Conservation (phyloP, 2,888 invertebrate genomes). For the Balanococcus diminutus region DNA sequence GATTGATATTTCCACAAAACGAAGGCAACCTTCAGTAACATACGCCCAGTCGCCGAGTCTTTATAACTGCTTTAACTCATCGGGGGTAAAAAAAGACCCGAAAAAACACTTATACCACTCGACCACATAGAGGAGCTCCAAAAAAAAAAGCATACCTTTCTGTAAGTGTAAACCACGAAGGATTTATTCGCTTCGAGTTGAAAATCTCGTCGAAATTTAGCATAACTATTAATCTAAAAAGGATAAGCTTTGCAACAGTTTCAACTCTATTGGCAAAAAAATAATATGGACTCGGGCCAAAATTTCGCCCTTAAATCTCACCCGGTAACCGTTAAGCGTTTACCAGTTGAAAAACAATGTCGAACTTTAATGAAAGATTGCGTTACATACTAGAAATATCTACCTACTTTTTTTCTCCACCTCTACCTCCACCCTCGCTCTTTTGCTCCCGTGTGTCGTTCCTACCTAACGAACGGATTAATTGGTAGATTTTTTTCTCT, state of each 20-base stretch:
- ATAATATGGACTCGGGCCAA: not conserved
- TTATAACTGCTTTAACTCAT: not conserved
- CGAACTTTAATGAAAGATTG: slow-evolving; percentile 35
- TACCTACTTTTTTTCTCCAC: not conserved
- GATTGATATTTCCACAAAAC: not conserved
- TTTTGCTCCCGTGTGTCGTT: too few species aligned
- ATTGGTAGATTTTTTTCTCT: not conserved
- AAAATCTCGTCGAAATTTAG: slow-evolving; percentile 8
- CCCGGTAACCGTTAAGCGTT: slow-evolving; percentile 16
- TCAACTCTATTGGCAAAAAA: slow-evolving; percentile 8
- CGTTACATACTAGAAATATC: slow-evolving; percentile 16
- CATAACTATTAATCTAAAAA: slow-evolving; percentile 21
- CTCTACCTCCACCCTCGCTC: too few species aligned
- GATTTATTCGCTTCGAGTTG: not conserved
- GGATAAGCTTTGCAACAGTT: slow-evolving; percentile 14
- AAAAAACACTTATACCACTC: not conserved
- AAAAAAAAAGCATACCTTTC: not conserved
- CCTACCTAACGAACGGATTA: too few species aligned
- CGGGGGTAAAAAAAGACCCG: not conserved
- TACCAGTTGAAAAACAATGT: slow-evolving; percentile 38
- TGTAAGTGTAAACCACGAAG: not conserved
- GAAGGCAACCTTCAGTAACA: not conserved
- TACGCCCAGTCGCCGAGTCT: not conserved
- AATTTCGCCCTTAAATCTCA: slow-evolving; percentile 13
- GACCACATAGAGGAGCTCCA: not conserved